phyloP scores from a whole-genome alignment of 2,888 invertebrate species.

The Anarsia innoxiella region DNA sequence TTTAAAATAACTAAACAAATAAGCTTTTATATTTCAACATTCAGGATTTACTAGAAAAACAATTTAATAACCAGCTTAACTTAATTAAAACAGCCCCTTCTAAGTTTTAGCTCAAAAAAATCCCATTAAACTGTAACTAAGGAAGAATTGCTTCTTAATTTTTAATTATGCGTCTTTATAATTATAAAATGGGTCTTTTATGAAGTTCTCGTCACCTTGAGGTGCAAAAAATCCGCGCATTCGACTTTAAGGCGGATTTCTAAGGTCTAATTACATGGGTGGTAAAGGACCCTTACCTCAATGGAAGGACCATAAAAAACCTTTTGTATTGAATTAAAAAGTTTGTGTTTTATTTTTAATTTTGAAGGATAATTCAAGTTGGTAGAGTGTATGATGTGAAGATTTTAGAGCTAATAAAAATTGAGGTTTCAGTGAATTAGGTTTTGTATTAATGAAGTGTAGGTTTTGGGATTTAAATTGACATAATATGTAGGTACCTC shows the following conservation, averaged over 20 bases:
- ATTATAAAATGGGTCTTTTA: slow-evolving; percentile 47
- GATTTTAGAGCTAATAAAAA: too few species aligned
- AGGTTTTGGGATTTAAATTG: too few species aligned
- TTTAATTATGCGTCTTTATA: slow-evolving; percentile 51
- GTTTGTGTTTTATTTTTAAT: too few species aligned
- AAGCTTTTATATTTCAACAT: too few species aligned
- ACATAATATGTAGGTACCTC: too few species aligned
- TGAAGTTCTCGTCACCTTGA: slow-evolving; percentile 52
- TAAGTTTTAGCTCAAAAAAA: slow-evolving; percentile 20
- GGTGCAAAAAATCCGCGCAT: slow-evolving; percentile 46
- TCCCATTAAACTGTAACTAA: slow-evolving; percentile 41
- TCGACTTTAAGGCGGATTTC: slow-evolving; percentile 25
- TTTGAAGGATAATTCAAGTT: too few species aligned
- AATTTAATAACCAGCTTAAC: slow-evolving; percentile 53
- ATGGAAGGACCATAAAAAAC: slow-evolving; percentile 1
- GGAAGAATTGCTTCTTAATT: slow-evolving; percentile 50
- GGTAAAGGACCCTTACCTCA: slow-evolving; percentile 3
- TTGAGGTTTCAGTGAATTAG: too few species aligned
- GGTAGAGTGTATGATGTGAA: too few species aligned
- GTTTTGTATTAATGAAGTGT: too few species aligned
- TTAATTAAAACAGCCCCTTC: slow-evolving; percentile 25
- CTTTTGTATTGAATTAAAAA: slow-evolving; percentile 1
- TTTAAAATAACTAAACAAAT: too few species aligned
- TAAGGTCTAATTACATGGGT: slow-evolving; percentile 29
- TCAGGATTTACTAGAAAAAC: slow-evolving; percentile 32